Evolutionary conservation across 1,140 invertebrate genomes (phyloP).

Genomic region (Euglossa dilemma): DNA sequence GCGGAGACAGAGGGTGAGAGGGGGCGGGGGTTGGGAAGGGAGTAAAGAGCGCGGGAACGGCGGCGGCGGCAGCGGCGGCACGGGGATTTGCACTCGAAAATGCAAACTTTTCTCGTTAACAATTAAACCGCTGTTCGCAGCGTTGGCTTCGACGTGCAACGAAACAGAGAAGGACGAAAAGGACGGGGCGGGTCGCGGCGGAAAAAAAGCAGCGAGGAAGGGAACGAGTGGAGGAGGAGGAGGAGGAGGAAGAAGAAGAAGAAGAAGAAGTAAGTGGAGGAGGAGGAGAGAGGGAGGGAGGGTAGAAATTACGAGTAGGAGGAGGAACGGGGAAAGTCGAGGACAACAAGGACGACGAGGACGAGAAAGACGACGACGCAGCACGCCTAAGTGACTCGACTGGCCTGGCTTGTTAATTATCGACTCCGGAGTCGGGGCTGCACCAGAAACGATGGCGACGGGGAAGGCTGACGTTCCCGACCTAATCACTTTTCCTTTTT

Average conservation of each 20-base stretch:
- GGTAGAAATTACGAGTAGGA: conserved; percentile 24
- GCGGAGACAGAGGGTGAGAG: background rate
- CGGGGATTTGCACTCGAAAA: conserved; percentile 53
- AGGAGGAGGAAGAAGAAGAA: background rate
- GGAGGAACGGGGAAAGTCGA: conserved; percentile 7
- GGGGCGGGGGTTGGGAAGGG: background rate
- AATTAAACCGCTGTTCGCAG: conserved; percentile 55
- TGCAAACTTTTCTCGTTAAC: conserved; percentile 74
- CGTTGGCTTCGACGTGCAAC: conserved; percentile 30
- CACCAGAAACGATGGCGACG: conserved; percentile 50
- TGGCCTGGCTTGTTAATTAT: conserved; percentile 78
- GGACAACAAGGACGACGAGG: conserved; percentile 22
- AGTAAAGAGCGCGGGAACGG: conserved; percentile 12
- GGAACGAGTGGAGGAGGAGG: background rate
- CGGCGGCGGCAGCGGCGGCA: background rate
- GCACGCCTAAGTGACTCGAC: conserved; percentile 63
- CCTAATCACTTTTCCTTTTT: conserved; percentile 78
- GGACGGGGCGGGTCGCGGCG: background rate
- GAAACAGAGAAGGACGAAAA: conserved; percentile 10
- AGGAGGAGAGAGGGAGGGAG: background rate
- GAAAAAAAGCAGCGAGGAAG: background rate
- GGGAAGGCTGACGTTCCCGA: conserved; percentile 60
- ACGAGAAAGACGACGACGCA: conserved; percentile 34
- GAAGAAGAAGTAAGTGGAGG: background rate
- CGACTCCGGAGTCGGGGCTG: conserved; percentile 69